Evolutionary conservation across 2,113 vertebrate genomes (phyloP).

Genomic region (Caranx ignobilis): DNA sequence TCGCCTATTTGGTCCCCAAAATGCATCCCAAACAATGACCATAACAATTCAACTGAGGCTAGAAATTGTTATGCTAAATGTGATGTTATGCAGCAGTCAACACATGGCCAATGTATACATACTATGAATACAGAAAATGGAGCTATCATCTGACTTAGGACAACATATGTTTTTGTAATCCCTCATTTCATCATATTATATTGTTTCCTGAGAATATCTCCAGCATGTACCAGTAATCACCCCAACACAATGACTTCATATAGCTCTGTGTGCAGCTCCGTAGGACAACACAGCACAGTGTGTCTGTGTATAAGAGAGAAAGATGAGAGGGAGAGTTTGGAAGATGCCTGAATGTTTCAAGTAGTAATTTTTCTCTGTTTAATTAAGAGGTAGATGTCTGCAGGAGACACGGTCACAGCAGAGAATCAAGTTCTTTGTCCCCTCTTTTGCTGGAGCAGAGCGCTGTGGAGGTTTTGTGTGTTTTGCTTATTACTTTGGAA

Average conservation of each 20-base stretch:
- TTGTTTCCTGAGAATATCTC: background rate
- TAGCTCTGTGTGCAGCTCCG: background rate
- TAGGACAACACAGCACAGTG: background rate
- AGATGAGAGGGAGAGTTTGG: background rate
- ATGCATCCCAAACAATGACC: conserved; percentile 3
- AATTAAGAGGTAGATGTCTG: conserved; percentile 37
- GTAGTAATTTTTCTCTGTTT: conserved; percentile 23
- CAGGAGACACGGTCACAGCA: conserved; percentile 34
- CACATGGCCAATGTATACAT: background rate
- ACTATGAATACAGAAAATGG: background rate
- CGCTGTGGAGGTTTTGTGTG: conserved; percentile 25
- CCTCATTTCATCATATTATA: background rate
- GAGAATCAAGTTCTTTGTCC: conserved; percentile 34
- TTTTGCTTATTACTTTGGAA: conserved; percentile 48
- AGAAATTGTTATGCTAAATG: background rate
- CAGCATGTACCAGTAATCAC: background rate
- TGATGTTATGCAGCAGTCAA: background rate
- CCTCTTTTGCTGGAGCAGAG: conserved; percentile 23
- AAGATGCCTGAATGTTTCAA: conserved; percentile 6
- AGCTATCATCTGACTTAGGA: background rate
- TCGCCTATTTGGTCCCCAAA: background rate
- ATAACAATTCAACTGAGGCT: conserved; percentile 16
- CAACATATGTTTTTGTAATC: background rate
- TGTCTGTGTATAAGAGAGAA: background rate
- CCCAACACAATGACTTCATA: background rate